Percentiles rank a stretch among this genome's conserved stretches.
phyloP scores from a whole-genome alignment of 2,888 invertebrate genomes.

The Acleris holmiana region DNA sequence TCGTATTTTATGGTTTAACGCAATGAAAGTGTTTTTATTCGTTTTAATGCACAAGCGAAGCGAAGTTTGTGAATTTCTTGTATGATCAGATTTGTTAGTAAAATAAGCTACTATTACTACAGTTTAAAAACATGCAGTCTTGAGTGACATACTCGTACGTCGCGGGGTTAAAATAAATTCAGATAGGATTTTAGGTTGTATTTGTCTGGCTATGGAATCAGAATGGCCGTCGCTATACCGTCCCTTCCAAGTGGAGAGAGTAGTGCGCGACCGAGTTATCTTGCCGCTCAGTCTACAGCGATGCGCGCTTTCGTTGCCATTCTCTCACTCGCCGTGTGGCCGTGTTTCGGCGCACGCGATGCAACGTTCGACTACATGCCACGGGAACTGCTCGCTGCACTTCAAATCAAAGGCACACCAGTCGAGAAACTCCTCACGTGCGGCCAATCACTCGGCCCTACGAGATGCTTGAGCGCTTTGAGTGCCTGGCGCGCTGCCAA shows the following conservation, averaged over 20 bases:
- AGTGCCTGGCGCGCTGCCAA: slow-evolving; percentile 79
- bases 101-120: too few relatives aligned
- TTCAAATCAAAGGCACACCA: slow-evolving; percentile 48
- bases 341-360: slow-evolving; percentile 53
- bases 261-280: slow-evolving; percentile 48
- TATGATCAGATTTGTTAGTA: too few relatives aligned
- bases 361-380: slow-evolving; percentile 38
- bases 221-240: slow-evolving; percentile 38
- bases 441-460: slow-evolving; percentile 64
- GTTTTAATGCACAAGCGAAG: too few relatives aligned
- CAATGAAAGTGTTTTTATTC: too few relatives aligned
- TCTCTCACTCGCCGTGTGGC: slow-evolving; percentile 61
- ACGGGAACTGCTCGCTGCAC: slow-evolving; percentile 43
- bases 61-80: too few relatives aligned
- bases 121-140: too few relatives aligned
- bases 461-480: slow-evolving; percentile 84
- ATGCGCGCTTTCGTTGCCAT: slow-evolving; percentile 76
- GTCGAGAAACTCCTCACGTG: slow-evolving; percentile 56
- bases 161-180: not conserved
- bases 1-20: too few relatives aligned
- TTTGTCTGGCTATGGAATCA: not conserved
- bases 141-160: too few relatives aligned
- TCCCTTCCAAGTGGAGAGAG: slow-evolving; percentile 56
- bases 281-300: slow-evolving; percentile 68
- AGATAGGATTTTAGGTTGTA: not conserved